phyloP scores from a whole-genome alignment of 2,113 vertebrate species.

The Piprites chloris region DNA sequence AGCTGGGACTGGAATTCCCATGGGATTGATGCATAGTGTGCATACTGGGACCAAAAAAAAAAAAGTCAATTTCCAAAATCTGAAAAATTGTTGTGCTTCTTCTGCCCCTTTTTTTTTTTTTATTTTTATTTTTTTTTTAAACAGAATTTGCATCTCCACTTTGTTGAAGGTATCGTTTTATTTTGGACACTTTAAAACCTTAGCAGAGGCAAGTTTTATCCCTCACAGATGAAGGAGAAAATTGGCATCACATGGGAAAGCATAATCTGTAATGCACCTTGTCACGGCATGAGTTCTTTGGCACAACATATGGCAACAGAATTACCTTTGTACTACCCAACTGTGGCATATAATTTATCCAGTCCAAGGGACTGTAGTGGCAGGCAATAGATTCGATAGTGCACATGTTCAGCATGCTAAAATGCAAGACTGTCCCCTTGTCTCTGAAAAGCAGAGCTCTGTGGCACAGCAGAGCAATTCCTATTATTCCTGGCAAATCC shows the following conservation, averaged over 20 bases:
- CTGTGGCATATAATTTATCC: constrained; percentile 68
- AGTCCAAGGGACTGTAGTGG: constrained; percentile 36
- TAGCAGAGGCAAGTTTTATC: background rate
- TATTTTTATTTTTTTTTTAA: background rate
- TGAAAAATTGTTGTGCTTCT: background rate
- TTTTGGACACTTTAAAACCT: background rate
- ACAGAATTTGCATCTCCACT: background rate
- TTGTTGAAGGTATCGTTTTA: background rate
- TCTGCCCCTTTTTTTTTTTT: background rate
- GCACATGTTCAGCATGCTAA: constrained; percentile 56
- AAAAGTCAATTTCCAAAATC: background rate
- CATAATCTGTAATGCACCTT: constrained; percentile 45
- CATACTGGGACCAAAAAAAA: background rate
- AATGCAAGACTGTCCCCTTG: background rate
- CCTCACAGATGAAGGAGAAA: constrained; percentile 42
- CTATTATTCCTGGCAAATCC: background rate
- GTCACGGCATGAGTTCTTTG: constrained; percentile 61
- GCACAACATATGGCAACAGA: constrained; percentile 70
- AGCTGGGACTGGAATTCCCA: background rate
- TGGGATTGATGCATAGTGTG: background rate
- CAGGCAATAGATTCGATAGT: constrained; percentile 55
- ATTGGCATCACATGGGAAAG: constrained; percentile 28
- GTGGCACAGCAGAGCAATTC: background rate
- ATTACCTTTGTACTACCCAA: constrained; percentile 68
- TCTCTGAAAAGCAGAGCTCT: background rate